A percentile compares a stretch with the other conserved stretches of the same genome.
Evolutionary conservation across 2,888 invertebrate species (phyloP).

Genomic region (Lepidocyrtinus sp.): DNA sequence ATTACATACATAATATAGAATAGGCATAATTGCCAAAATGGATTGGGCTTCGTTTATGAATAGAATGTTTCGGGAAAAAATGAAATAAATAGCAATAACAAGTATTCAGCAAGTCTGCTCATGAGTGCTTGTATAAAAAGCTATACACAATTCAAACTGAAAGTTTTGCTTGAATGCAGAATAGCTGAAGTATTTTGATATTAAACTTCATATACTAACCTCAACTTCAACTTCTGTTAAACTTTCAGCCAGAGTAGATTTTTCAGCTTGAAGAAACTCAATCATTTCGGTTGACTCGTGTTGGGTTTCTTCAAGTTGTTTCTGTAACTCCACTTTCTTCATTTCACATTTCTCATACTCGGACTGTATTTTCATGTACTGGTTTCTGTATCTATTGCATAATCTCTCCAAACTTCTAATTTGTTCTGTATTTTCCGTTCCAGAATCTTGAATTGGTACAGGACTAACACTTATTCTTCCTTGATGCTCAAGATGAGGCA

Average conservation of each 20-base stretch:
- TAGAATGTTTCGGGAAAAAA: no score
- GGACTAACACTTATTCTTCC: conserved; percentile 54
- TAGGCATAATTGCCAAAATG: no score
- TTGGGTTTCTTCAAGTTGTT: conserved; percentile 83
- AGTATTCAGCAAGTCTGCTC: no score
- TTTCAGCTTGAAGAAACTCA: conserved; percentile 90
- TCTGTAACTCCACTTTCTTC: conserved; percentile 79
- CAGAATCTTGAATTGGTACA: conserved; percentile 52
- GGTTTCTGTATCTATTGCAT: conserved; percentile 62
- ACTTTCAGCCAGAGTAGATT: conserved; percentile 84
- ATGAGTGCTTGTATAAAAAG: no score
- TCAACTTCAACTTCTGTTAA: conserved; percentile 84
- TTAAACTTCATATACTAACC: conserved; percentile 72
- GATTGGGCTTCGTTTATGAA: no score
- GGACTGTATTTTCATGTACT: conserved; percentile 64
- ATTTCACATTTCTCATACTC: conserved; percentile 71
- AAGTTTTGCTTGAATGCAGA: no score
- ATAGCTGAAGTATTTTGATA: no score
- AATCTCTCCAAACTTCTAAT: conserved; percentile 63
- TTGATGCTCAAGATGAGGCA: no score
- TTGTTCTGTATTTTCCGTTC: conserved; percentile 57
- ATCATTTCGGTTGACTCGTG: conserved; percentile 87
- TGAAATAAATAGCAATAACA: no score
- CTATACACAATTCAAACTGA: no score
- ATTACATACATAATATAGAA: no score